Evolutionary conservation across 2,888 invertebrate species (phyloP), one percentile per base, ranked within the genome.

Genomic region (Brenthis daphne): DNA sequence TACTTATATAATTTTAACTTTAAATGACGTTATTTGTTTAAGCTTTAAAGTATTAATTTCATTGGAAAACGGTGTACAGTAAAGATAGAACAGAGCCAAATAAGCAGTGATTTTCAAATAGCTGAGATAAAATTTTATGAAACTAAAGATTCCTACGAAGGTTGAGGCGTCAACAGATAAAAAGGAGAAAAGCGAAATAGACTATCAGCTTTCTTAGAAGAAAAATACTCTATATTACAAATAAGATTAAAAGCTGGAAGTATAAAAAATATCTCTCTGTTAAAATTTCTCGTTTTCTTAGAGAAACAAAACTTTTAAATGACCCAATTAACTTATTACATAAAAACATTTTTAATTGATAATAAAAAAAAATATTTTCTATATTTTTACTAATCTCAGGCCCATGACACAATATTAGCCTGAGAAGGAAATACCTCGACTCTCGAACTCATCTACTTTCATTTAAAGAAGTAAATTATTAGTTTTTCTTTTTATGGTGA

Each of bases 101-200:
- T 64, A 63, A 64, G 29, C 55, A 56, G 68, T 64, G 72, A 70
- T 70, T 64, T 57, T 57, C 47, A 54, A 65, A 70, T 53, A 65
- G 65, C 64, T 56, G 3, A 47, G 64, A 70, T 70, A 72, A 68
- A 65, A 70, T 70, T 72, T 72, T 72, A 70, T 72, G 65, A 51
- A 70, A 70, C 58, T 65, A 66, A 71, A 70, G 58, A 68, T 60
- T 53, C 63, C 68, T 54, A 65, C 8, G 51, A 68, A 72, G 67
- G 65, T 57, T 54, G 54, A 58, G 56, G 58, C 64, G 72, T 64
- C 68, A 68, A 70, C 65, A 68, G 65, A 72, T 72, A 72, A 72
- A 72, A 70, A 65, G 58, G 65, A 68, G 53, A 16, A 54, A 63
- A 63, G n/a, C 43, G 43, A 53, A 63, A 63, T 63, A 63, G 63